Percentiles rank a stretch among this genome's conserved stretches.
These are phyloP conservation scores for Lycocerus yunnanus DNA, from an alignment of 2,888 invertebrate genomes.

Conservation along the genomic window DNA sequence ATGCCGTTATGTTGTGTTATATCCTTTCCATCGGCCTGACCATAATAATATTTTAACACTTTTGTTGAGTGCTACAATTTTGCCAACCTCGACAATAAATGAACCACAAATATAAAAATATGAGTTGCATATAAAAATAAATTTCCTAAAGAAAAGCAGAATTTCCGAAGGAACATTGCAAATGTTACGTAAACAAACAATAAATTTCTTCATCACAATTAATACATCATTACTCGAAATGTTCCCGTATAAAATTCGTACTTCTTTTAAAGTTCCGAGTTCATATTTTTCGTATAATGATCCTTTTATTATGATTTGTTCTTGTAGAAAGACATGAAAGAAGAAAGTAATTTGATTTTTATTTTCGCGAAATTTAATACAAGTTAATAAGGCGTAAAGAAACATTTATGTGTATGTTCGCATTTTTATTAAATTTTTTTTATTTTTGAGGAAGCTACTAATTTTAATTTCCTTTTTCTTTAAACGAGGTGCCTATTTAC, in stretches of 20 bases:
- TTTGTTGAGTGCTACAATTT: background rate
- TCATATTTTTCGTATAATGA: constrained; percentile 20
- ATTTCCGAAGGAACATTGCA: background rate
- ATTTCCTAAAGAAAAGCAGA: background rate
- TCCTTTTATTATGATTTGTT: constrained; percentile 27
- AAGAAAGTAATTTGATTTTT: constrained; percentile 34
- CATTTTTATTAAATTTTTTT: background rate
- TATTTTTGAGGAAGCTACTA: background rate
- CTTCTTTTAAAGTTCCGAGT: constrained; percentile 18
- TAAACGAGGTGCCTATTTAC: background rate
- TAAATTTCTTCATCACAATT: constrained; percentile 14
- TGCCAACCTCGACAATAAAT: background rate
- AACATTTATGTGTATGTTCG: constrained; percentile 16
- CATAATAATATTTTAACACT: background rate
- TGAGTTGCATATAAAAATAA: background rate
- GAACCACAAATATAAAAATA: background rate
- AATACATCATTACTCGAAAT: constrained; percentile 12
- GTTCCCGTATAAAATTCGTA: constrained; percentile 4
- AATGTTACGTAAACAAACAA: constrained; percentile 13
- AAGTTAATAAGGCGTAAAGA: constrained; percentile 33
- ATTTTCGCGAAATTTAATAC: constrained; percentile 29
- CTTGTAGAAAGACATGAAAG: constrained; percentile 22
- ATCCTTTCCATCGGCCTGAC: background rate
- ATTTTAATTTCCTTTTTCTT: constrained; percentile 2
- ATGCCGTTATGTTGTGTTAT: background rate